Base-by-base conservation (phyloP, 2,113 vertebrate genomes). In the Naja naja region DNA sequence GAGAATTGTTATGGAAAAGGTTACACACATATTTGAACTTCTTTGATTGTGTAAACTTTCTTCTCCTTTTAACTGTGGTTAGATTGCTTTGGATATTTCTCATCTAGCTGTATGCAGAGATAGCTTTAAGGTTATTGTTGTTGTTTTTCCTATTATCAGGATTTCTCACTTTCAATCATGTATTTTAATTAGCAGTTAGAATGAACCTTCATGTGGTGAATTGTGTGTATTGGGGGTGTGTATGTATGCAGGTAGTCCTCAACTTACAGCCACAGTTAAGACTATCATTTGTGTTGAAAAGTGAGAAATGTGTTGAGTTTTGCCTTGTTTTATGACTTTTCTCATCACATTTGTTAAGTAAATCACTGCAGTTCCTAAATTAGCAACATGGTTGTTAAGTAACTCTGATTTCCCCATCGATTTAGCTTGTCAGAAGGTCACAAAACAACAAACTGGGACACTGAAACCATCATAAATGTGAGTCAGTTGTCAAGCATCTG, bases 41-140 rank as follows among this genome's bases (percentile, higher is more conserved):
- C 11, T 85, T 55, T 89, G 87, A 54, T 89, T 89, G 5, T 34
- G 2, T 49, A n/a, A 49, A 30, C 23, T 14, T 53, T n/a, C 30
- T 39, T 74, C 74, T 74, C 14, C 30, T 52, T 30, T 22, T 23
- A 69, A 10, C 27, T 49, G 18, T 90, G 43, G 7, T 64, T 49
- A 95, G 49, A 47, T 8, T 85, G 52, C 30, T 20, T 89, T 92
- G 74, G 27, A 49, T 74, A 52, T 25, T 20, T 58, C 23, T 52
- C 43, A 85, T 60, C 54, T 85, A 47, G 14, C 9, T n/a, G 25
- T 7, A 14, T 89, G 23, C 49, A 85, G 20, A 16, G 20, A 9
- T 12, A 45, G 43, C 55, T 60, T 11, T 0, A 0, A 45, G 81
- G 87, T 64, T 30, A 3, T 64, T 64, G 64, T 69, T 69, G n/a